phyloP scores from a whole-genome alignment of 2,113 vertebrate genomes.

The Dromaius novaehollandiae region DNA sequence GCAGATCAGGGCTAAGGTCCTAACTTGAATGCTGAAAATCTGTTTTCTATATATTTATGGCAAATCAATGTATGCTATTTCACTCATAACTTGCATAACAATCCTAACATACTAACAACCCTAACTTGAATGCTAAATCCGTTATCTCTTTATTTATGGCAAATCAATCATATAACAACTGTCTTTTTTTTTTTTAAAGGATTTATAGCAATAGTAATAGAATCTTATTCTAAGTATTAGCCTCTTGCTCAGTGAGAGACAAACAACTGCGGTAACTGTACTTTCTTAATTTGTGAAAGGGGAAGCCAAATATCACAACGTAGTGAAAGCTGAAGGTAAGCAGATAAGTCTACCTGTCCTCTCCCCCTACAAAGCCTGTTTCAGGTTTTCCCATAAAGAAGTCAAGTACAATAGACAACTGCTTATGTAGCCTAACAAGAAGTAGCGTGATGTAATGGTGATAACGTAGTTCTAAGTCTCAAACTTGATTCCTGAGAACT shows the following conservation, averaged over 20 bases:
- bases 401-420: not conserved
- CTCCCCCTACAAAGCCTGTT: not conserved
- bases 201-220: not conserved
- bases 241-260: not conserved
- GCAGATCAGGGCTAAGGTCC: not conserved
- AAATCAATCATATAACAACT: not conserved
- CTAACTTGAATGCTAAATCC: not conserved
- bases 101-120: not conserved
- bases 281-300: not conserved
- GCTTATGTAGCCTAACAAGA: not conserved
- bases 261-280: not conserved
- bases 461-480: not conserved
- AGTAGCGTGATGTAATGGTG: not conserved
- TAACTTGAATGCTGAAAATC: not conserved
- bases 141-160: not conserved
- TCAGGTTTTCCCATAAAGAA: not conserved
- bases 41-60: not conserved
- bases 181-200: not conserved
- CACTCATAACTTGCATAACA: not conserved
- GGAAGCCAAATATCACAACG: not conserved
- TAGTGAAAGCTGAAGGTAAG: not conserved
- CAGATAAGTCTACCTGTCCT: not conserved
- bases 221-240: not conserved
- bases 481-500: not conserved
- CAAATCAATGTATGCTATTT: not conserved